Evolutionary conservation across 2,888 invertebrate genomes (phyloP).

Genomic region (Chouioia cunea): DNA sequence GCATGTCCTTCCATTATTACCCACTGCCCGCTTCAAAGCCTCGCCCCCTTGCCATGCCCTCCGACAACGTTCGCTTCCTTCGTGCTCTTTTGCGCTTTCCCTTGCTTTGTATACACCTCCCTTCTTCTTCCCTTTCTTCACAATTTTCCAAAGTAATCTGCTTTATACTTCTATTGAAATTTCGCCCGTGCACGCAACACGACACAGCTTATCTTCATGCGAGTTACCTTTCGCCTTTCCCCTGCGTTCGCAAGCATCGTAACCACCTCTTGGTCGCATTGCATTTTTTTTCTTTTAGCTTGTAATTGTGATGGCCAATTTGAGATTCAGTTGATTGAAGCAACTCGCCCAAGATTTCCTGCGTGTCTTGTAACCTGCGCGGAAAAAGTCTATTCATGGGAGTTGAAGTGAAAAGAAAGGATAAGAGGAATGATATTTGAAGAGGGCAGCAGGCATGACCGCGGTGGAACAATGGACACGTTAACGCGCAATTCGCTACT

Average conservation of each 20-base stretch:
- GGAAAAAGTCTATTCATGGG: constrained; percentile 12
- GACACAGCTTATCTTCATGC: too few species aligned
- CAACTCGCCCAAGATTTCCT: constrained; percentile 16
- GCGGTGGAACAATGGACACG: constrained; percentile 59
- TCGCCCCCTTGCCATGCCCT: not conserved
- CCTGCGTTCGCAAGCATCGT: too few species aligned
- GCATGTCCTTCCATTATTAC: constrained; percentile 41
- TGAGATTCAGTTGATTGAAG: too few species aligned
- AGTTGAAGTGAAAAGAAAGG: constrained; percentile 21
- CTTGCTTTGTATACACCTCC: not conserved
- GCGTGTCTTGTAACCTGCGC: not conserved
- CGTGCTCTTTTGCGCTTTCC: not conserved
- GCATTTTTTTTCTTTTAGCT: too few species aligned
- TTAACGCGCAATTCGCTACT: constrained; percentile 48
- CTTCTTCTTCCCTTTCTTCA: constrained; percentile 4
- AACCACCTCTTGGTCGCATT: too few species aligned
- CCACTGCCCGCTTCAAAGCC: constrained; percentile 41
- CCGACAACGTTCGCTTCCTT: not conserved
- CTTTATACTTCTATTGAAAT: too few species aligned
- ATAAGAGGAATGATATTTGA: constrained; percentile 38
- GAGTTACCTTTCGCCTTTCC: too few species aligned
- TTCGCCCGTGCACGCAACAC: too few species aligned
- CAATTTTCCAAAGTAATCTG: too few species aligned
- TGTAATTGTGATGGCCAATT: too few species aligned
- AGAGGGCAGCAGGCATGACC: constrained; percentile 65